Percentiles rank a stretch among this genome's conserved stretches.
Evolutionary conservation across 2,797 vertebrate genomes (phyloP).

Genomic region (Botia kubotai): DNA sequence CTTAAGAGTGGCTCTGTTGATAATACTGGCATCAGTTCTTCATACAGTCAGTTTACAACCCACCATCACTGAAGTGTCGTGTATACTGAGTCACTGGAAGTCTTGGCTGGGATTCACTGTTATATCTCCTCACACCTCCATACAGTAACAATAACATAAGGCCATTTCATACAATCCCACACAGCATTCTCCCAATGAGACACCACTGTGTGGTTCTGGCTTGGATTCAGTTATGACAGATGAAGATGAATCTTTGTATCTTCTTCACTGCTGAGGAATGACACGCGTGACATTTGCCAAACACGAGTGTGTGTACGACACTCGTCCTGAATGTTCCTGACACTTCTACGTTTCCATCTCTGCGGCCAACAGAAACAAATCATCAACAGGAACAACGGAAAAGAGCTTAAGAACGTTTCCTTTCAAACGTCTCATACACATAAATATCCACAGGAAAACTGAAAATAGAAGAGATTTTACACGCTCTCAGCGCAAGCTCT

Average conservation of each 20-base stretch:
- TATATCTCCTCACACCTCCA: conserved; percentile 14
- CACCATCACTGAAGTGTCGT: background rate
- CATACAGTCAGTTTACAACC: background rate
- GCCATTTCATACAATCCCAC: conserved; percentile 41
- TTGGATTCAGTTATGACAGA: conserved; percentile 15
- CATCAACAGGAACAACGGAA: background rate
- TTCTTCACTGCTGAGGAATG: conserved; percentile 19
- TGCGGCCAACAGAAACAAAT: conserved; percentile 28
- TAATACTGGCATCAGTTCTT: background rate
- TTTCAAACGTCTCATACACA: too few species aligned
- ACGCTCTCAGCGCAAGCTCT: conserved; percentile 4
- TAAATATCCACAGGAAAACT: conserved; percentile 25
- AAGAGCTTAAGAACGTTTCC: conserved; percentile 19
- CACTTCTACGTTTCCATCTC: background rate
- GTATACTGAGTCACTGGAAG: conserved; percentile 9
- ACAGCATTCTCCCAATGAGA: conserved; percentile 20
- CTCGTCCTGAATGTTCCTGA: conserved; percentile 13
- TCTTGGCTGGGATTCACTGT: conserved; percentile 9
- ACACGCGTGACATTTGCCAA: conserved; percentile 36
- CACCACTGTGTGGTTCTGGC: conserved; percentile 5
- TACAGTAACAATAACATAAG: conserved; percentile 35
- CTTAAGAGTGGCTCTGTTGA: background rate
- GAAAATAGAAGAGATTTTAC: background rate
- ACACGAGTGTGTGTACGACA: conserved; percentile 1
- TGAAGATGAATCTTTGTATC: conserved; percentile 12